A percentile compares a stretch with the other conserved stretches of the same genome.
These are phyloP conservation scores for Hylyphantes graminicola DNA, from an alignment of 1,140 invertebrate species.

Conservation along the genomic window DNA sequence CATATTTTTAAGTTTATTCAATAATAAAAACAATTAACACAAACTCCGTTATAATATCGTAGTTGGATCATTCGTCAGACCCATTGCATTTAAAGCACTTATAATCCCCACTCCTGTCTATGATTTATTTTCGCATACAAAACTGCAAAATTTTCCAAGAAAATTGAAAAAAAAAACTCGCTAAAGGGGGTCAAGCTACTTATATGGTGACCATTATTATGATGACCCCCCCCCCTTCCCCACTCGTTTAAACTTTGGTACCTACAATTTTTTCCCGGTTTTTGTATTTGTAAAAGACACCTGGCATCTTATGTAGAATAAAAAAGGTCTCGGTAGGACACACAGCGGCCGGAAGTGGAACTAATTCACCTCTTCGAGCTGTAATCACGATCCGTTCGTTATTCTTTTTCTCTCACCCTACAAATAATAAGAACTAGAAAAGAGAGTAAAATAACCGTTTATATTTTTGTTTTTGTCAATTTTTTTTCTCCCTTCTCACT, in stretches of 20 bases:
- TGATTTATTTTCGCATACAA: constrained; percentile 20
- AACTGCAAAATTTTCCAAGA: constrained; percentile 11
- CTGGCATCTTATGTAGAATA: not conserved
- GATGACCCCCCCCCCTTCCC: too few relatives aligned
- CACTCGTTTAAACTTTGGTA: not conserved
- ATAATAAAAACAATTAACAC: too few relatives aligned
- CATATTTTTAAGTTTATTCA: too few relatives aligned
- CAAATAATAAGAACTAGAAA: not conserved
- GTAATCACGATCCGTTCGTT: constrained; percentile 9
- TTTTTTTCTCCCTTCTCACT: not conserved
- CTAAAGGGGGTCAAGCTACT: not conserved
- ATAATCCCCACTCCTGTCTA: not conserved
- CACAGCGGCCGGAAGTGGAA: constrained; percentile 30
- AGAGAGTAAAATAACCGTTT: too few relatives aligned
- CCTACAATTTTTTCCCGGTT: not conserved
- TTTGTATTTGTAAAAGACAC: not conserved
- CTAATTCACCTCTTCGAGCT: constrained; percentile 7
- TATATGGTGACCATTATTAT: constrained; percentile 2
- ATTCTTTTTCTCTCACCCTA: not conserved
- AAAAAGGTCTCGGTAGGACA: not conserved
- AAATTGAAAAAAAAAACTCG: not conserved
- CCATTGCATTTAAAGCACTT: too few relatives aligned
- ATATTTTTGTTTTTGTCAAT: too few relatives aligned
- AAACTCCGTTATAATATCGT: too few relatives aligned
- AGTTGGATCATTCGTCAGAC: too few relatives aligned